Base-by-base conservation (phyloP, 2,888 invertebrate species). In the Luperina nickerlii region DNA sequence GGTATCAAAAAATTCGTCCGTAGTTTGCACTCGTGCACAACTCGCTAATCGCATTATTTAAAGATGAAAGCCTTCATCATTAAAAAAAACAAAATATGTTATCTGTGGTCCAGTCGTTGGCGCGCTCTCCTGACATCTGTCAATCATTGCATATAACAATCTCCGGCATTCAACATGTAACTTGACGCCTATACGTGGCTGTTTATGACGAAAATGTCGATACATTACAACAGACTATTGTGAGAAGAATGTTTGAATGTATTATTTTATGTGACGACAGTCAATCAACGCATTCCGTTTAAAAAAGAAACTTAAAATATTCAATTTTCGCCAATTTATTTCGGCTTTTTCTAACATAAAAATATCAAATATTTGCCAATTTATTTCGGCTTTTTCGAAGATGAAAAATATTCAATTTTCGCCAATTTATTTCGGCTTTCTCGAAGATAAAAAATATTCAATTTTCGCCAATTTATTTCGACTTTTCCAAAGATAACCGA, bases 171-270 rank as follows among this genome's bases (percentile, higher is more conserved):
- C 51, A 20, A 51, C 24, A 18, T 9, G 51, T 68, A 9, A 66
- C 24, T 27, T 15, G 51, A 76, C 2, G 38, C 45, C 13, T 27
- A 32, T 20, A 60, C 13, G 74, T 27, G 27, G 67, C 20, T 54
- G n/a, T 65, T 57, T 54, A 18, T 13, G 24, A 54, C 18, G 15
- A 51, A 15, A 45, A 2, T 32, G 51, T 20, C 42, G n/a, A 51
- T n/a, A 57, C 24, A 82, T 48, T 18, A 38, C 81, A 38, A 68
- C 62, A n/a, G 15, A 57, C 45, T 13, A 38, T 81, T 63, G 38
- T 51, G 38, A 75, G 48, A 74, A 75, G 63, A 76, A 76, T 65
- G 48, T 63, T 42, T 60, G 38, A 68, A 62, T 54, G 42, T 57
- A 15, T n/a, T 57, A 9, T 32, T 45, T 45, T 70, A 38, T 60